Evolutionary conservation across 2,797 vertebrate genomes (phyloP).

Genomic region (Lacerta agilis): DNA sequence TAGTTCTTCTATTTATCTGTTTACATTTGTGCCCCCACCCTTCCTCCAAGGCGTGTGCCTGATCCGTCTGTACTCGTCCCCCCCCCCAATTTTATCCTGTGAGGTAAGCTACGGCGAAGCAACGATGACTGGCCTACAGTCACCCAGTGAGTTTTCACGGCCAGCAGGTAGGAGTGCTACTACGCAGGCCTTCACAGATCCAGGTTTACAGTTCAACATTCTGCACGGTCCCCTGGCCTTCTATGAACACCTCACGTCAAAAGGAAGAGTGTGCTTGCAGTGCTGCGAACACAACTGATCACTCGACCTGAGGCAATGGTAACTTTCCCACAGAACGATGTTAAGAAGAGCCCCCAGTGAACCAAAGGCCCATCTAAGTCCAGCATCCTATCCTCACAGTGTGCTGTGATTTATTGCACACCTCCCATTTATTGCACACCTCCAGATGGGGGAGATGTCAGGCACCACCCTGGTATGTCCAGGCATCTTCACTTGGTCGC

Average conservation of each 20-base stretch:
- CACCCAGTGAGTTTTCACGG: too few relatives aligned
- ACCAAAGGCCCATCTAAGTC: too few relatives aligned
- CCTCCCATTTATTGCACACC: too few relatives aligned
- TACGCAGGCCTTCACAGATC: background rate
- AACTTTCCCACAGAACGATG: background rate
- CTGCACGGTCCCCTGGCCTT: background rate
- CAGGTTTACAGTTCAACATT: background rate
- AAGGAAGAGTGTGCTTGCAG: background rate
- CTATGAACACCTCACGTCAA: background rate
- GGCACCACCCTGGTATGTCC: too few relatives aligned
- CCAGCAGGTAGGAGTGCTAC: background rate
- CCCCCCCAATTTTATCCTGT: background rate
- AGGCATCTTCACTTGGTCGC: too few relatives aligned
- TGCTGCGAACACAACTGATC: background rate
- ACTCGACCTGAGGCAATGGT: background rate
- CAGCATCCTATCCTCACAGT: too few relatives aligned
- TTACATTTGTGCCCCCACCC: background rate
- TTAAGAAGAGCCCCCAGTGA: too few relatives aligned
- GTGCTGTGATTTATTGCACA: too few relatives aligned
- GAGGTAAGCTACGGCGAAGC: background rate
- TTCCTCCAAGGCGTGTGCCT: background rate
- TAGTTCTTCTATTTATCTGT: background rate
- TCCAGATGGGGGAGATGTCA: too few relatives aligned
- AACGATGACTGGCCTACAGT: background rate
- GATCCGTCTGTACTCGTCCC: too few relatives aligned